These are phyloP conservation scores for Sebastes variabilis DNA, from an alignment of 2,797 vertebrate species.

Conservation along the genomic window DNA sequence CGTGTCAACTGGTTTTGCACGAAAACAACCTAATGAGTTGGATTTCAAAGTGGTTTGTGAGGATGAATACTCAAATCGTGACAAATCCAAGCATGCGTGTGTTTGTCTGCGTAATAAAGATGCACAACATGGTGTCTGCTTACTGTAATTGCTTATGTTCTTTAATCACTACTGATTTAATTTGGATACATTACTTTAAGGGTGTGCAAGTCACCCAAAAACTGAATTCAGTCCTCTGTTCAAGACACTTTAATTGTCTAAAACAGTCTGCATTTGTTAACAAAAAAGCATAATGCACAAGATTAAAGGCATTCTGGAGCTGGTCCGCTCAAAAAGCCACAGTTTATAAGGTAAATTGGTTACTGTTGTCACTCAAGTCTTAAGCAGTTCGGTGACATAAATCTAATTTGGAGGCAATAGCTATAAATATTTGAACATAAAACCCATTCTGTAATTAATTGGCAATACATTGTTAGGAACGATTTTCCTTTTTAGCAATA, in stretches of 20 bases:
- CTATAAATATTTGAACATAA: constrained; percentile 36
- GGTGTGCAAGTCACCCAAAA: neutral
- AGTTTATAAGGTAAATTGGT: constrained; percentile 3
- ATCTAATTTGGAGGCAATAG: constrained; percentile 36
- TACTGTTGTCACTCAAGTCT: constrained; percentile 22
- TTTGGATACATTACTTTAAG: constrained; percentile 10
- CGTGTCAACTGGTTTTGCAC: constrained; percentile 7
- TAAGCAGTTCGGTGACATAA: neutral
- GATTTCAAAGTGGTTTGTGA: constrained; percentile 13
- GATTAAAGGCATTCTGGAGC: neutral
- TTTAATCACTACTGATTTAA: constrained; percentile 10
- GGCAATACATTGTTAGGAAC: constrained; percentile 22
- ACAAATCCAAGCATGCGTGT: neutral
- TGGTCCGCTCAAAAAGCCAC: neutral
- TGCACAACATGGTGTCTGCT: neutral
- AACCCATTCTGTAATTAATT: constrained; percentile 43
- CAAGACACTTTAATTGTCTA: neutral
- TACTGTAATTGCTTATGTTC: constrained; percentile 2
- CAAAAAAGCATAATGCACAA: neutral
- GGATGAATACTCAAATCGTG: neutral
- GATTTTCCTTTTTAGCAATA: constrained; percentile 44
- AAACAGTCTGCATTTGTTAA: neutral
- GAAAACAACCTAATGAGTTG: constrained; percentile 23
- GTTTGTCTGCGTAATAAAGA: neutral
- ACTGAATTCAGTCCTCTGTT: neutral